phyloP scores from a whole-genome alignment of 1,140 invertebrate genomes.

The Drosophila nikananu region DNA sequence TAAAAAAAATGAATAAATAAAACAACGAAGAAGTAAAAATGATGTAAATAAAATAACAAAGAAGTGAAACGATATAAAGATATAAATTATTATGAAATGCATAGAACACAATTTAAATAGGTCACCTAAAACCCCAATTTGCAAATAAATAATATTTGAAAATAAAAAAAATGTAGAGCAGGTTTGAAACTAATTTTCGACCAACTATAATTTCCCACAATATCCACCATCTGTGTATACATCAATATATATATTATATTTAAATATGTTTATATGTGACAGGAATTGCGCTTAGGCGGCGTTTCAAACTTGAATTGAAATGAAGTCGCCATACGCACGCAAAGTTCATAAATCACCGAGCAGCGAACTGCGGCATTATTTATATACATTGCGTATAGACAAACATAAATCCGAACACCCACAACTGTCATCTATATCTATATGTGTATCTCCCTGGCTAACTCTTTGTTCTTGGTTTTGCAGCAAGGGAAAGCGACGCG shows the following conservation, averaged over 20 bases:
- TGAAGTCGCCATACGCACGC: conserved; percentile 18
- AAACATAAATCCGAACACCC: neutral
- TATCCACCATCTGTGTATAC: neutral
- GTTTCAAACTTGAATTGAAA: conserved; percentile 22
- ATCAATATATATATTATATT: neutral
- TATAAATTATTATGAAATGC: neutral
- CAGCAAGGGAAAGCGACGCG: conserved; percentile 94
- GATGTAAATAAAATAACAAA: neutral
- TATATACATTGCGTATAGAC: neutral
- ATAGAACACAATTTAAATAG: neutral
- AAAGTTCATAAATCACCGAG: conserved; percentile 64
- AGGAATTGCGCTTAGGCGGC: neutral
- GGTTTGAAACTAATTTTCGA: too few relatives aligned
- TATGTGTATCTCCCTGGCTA: conserved; percentile 1
- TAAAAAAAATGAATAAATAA: neutral
- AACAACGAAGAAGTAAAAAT: neutral
- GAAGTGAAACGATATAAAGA: too few relatives aligned
- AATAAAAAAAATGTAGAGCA: neutral
- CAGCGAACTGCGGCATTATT: conserved; percentile 42
- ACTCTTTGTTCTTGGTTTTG: conserved; percentile 3
- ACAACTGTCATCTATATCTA: neutral
- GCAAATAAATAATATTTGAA: neutral
- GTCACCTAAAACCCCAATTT: neutral
- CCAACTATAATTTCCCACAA: neutral
- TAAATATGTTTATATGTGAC: conserved; percentile 1